phyloP scores from a whole-genome alignment of 2,113 vertebrate species.

The Baryphthengus martii region DNA sequence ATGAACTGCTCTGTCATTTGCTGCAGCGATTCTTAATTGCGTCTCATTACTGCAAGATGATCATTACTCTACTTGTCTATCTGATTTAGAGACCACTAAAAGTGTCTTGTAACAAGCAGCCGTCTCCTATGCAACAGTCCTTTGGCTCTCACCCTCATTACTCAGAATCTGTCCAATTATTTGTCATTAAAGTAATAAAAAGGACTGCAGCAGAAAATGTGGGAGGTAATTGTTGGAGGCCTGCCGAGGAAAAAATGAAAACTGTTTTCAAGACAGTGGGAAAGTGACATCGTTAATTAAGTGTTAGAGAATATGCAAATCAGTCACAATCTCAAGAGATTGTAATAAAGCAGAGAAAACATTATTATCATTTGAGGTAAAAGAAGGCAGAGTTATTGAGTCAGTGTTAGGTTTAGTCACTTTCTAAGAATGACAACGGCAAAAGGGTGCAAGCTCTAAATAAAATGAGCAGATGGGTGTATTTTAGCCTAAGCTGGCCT shows the following conservation, averaged over 20 bases:
- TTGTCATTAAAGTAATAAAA: slow-evolving; percentile 89
- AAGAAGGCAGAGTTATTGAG: slow-evolving; percentile 50
- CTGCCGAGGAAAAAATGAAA: slow-evolving; percentile 75
- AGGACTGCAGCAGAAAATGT: slow-evolving; percentile 78
- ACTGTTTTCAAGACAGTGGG: slow-evolving; percentile 79
- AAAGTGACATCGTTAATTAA: slow-evolving; percentile 85
- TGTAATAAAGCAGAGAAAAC: slow-evolving; percentile 78
- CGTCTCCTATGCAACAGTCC: slow-evolving; percentile 78
- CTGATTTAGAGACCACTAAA: slow-evolving; percentile 88
- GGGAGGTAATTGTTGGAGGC: slow-evolving; percentile 80
- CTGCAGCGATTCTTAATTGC: slow-evolving; percentile 82
- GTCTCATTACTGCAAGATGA: slow-evolving; percentile 82
- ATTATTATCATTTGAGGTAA: slow-evolving; percentile 71
- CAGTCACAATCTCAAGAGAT: slow-evolving; percentile 70
- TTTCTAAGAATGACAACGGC: slow-evolving; percentile 23
- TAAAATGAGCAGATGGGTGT: not conserved
- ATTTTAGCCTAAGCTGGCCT: not conserved
- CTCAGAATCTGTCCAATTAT: slow-evolving; percentile 88
- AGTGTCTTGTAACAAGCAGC: slow-evolving; percentile 82
- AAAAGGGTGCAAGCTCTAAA: not conserved
- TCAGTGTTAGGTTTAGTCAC: slow-evolving; percentile 41
- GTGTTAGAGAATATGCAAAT: slow-evolving; percentile 82
- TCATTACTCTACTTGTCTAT: slow-evolving; percentile 86
- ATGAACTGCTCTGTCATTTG: slow-evolving; percentile 83
- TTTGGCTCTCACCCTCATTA: slow-evolving; percentile 83